phyloP scores from a whole-genome alignment of 1,140 invertebrate genomes.

The Lordiphosa collinella region DNA sequence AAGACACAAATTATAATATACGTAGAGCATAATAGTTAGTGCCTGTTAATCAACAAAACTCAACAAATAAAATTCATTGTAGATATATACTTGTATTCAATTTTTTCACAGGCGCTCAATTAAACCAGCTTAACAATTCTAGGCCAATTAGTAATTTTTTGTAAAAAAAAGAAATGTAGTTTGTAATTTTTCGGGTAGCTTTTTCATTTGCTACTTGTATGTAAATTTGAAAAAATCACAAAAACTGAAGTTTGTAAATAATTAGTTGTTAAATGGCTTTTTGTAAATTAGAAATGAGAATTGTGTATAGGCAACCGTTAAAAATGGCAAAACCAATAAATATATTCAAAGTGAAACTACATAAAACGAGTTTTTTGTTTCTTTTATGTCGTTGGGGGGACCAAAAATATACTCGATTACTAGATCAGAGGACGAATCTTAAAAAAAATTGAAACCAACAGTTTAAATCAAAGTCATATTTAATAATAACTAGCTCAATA shows the following conservation, averaged over 20 bases:
- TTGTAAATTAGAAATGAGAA: conserved; percentile 61
- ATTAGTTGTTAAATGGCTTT: conserved; percentile 63
- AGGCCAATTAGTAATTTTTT: conserved; percentile 17
- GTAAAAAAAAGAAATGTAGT: conserved; percentile 27
- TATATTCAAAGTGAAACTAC: conserved; percentile 1
- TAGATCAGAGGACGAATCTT: too few relatives aligned
- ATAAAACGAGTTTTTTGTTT: too few relatives aligned
- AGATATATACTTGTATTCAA: conserved; percentile 9
- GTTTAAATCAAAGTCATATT: too few relatives aligned
- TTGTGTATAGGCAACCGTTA: conserved; percentile 67
- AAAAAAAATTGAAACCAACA: too few relatives aligned
- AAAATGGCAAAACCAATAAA: conserved; percentile 48
- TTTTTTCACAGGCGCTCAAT: conserved; percentile 33
- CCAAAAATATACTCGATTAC: too few relatives aligned
- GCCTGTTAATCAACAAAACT: conserved; percentile 13
- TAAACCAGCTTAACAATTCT: conserved; percentile 25
- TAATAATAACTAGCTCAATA: too few relatives aligned
- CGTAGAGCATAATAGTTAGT: conserved; percentile 29
- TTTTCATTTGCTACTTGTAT: conserved; percentile 58
- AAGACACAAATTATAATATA: conserved; percentile 33
- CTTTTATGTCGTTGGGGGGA: too few relatives aligned
- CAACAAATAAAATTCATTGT: conserved; percentile 12
- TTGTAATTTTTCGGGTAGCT: conserved; percentile 47
- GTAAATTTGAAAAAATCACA: conserved; percentile 15
- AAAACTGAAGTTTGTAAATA: conserved; percentile 38